Evolutionary conservation across 2,888 invertebrate species (phyloP), one percentile per base, ranked within the genome.

Genomic region (Thera britannica): DNA sequence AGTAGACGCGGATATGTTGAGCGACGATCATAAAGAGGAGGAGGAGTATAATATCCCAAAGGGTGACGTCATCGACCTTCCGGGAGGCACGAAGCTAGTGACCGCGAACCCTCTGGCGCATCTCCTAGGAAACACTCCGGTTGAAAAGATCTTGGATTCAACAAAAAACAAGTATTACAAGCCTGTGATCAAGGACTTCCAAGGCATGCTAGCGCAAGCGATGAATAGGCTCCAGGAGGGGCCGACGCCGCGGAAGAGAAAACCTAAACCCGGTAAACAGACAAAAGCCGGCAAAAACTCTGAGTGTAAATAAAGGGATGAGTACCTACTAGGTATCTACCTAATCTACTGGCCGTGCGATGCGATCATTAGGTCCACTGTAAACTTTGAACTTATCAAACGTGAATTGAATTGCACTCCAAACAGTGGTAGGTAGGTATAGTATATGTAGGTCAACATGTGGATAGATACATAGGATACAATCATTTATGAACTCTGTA

Each of bases 91-190:
- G 0, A 89, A 87, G 56, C 72, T 92, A 2, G 85, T 93, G 0
- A 85, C 81, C 0, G 87, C 88, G 0, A 92, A 93, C 59, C 93
- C 92, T 0, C 69, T 91, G n/a, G 88, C 90, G 0, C 93, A 93
- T 74, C 74, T 93, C 0, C 54, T 93, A 0, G 85, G 85, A 0
- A 77, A 83, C 3, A 84, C 73, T 0, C 65, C 79, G 0, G 72
- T 90, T 0, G 79, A 86, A 0, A 75, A 85, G 6, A 72, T 87
- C 0, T 1, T 86, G 0, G 73, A 80, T 12, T 72, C 72, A 0
- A 58, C 73, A 0, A 83, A 73, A 2, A 84, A 79, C 11, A 88
- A 83, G n/a, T 81, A 87, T 61, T 89, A 89, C 46, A 83, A 83
- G n/a, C 75, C 85, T 0, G 38, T 70, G 0, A 11, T 35, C 0